Base-by-base conservation (phyloP, 2,888 invertebrate species). In the Epiblema foenella region DNA sequence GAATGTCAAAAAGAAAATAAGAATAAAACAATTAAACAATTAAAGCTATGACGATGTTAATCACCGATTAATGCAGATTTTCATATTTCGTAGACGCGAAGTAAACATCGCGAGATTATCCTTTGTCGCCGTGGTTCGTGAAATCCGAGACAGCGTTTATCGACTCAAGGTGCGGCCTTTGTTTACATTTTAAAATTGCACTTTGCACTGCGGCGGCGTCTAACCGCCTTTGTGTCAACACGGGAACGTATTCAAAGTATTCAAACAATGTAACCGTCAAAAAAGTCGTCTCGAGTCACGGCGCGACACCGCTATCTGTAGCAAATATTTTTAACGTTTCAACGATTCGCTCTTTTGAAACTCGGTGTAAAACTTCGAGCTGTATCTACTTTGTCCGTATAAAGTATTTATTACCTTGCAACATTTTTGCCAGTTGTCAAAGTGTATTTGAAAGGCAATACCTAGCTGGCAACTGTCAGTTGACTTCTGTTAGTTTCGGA, bases 151-250 rank as follows among this genome's bases (percentile, higher is more conserved):
- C 87, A 89, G 85, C 86, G 87, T 89, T 90, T 89, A 89, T 87
- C 83, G 85, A 87, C 85, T 83, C 83, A 84, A 90, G 91, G 89
- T 89, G 87, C 88, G 84, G 85, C 87, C 86, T 89, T 88, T 93
- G 91, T 93, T 93, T 93, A 91, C 91, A 88, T 89, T 92, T 90
- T 89, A 89, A 93, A 93, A 93, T 93, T 93, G 92, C 93, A 91
- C 92, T 92, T 91, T 92, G 89, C 91, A 89, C 87, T 86, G 87
- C 85, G 86, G 87, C 85, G 86, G 85, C 86, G 85, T 85, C 85
- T 89, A 82, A 83, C 85, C 87, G 82, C 88, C 86, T 89, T 88
- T 86, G 86, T 88, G 87, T 87, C 87, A 87, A 89, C 90, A 84
- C 79, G 74, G 84, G 80, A 83, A 84, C 88, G 83, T 90, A 87